A percentile compares a stretch with the other conserved stretches of the same genome.
Evolutionary conservation across 2,797 vertebrate species (phyloP).

Genomic region (Darevskia mixta): DNA sequence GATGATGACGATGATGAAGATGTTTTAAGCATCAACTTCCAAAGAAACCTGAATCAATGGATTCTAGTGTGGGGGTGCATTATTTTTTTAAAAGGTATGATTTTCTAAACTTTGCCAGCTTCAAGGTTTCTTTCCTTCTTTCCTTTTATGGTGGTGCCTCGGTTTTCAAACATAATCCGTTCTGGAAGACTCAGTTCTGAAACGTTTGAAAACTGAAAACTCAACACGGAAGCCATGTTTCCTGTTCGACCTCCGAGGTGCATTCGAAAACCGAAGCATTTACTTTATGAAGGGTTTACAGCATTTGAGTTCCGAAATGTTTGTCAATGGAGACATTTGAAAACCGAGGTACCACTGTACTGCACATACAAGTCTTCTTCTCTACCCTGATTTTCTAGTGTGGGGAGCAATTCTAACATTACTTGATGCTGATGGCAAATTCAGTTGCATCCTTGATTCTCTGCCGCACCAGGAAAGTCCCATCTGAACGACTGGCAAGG

Average conservation of each 20-base stretch:
- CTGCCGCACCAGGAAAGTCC: constrained; percentile 90
- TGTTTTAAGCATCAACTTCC: background rate
- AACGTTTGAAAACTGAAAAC: too few species aligned
- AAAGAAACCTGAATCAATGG: background rate
- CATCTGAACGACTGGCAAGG: constrained; percentile 85
- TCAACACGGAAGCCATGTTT: too few species aligned
- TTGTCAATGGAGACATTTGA: too few species aligned
- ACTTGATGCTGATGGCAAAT: constrained; percentile 96
- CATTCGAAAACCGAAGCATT: too few species aligned
- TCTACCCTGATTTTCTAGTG: background rate
- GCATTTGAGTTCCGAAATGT: too few species aligned
- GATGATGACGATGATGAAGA: background rate
- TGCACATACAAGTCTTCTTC: background rate
- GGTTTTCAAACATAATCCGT: too few species aligned
- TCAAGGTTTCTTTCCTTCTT: background rate
- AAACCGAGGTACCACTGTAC: too few species aligned
- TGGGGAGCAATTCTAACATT: constrained; percentile 41
- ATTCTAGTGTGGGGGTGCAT: background rate
- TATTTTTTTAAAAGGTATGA: background rate
- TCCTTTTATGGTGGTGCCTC: too few species aligned
- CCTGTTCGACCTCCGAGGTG: too few species aligned
- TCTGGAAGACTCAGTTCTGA: too few species aligned
- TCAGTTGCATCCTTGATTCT: constrained; percentile 90
- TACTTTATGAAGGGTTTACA: too few species aligned
- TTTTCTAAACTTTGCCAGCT: background rate